A percentile compares a stretch with the other conserved stretches of the same genome.
phyloP scores from a whole-genome alignment of 2,888 invertebrate genomes.

The Liopterus haemorrhoidalis region DNA sequence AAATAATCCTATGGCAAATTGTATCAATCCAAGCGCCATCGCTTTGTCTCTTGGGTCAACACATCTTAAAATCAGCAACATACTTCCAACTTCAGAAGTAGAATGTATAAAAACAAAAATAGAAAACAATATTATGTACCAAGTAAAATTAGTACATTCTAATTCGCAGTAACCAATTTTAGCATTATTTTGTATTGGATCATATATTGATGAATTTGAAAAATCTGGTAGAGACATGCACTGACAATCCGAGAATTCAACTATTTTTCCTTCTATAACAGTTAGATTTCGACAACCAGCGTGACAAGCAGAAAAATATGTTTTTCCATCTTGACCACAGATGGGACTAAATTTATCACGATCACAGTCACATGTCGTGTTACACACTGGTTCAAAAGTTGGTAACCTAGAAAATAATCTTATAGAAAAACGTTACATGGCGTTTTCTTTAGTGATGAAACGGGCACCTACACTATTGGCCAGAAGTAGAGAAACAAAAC shows the following conservation, averaged over 20 bases:
- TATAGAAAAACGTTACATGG: too few relatives aligned
- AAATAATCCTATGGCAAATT: constrained; percentile 88
- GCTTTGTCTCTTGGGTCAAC: constrained; percentile 90
- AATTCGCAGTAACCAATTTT: constrained; percentile 75
- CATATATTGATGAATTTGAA: constrained; percentile 13
- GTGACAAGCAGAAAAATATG: constrained; percentile 84
- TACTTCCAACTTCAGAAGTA: constrained; percentile 87
- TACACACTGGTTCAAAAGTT: constrained; percentile 55
- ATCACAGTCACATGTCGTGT: constrained; percentile 66
- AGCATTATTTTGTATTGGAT: constrained; percentile 46
- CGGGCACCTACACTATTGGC: too few relatives aligned
- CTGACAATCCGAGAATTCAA: constrained; percentile 51
- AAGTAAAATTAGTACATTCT: constrained; percentile 71
- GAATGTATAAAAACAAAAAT: constrained; percentile 87
- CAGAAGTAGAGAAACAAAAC: too few relatives aligned
- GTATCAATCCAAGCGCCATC: constrained; percentile 90
- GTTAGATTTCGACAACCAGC: constrained; percentile 72
- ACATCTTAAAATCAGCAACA: constrained; percentile 82
- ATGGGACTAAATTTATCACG: constrained; percentile 74
- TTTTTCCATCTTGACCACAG: constrained; percentile 74
- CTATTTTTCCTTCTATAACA: constrained; percentile 53
- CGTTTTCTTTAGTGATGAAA: too few relatives aligned
- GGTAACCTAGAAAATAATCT: too few relatives aligned
- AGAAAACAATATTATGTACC: constrained; percentile 78
- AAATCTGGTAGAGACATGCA: constrained; percentile 43